Base-by-base conservation (phyloP, 2,797 vertebrate species). In the Anguilla megastoma region DNA sequence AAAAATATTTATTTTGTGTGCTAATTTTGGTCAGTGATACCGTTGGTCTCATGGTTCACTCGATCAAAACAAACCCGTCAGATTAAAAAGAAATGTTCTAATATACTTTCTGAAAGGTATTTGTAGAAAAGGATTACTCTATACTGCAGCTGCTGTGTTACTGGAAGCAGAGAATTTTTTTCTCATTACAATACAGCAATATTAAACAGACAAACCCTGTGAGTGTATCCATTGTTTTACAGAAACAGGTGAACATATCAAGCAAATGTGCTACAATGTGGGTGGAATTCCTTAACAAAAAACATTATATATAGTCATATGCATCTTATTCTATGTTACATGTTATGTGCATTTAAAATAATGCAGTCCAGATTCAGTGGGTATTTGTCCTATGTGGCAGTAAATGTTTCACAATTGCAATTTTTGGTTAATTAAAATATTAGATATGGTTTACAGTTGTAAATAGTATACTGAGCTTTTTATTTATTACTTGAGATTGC, bases 281-380 rank as follows among this genome's bases (percentile, higher is more conserved):
- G 45, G 45, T n/a, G 14, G 36, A 36, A 36, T 76, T 41, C 18
- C 36, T 41, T 41, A 76, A 76, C 24, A 3, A n/a, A 58, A 58
- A 58, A 58, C 12, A 58, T 58, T 69, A 27, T 69, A 66, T 27
- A 66, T 66, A 69, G 58, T 63, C 58, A 63, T 21, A 24, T 63
- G 58, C 58, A 63, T 63, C 58, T 63, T 63, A 18, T 63, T 24
- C 16, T 69, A n/a, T 66, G 63, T 27, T 69, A 69, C 56, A 45
- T 48, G 30, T 86, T 48, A 88, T 85, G 7, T 56, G 58, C 48
- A n/a, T 48, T 54, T 84, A 52, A 83, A 87, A 63, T 16, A 83
- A 66, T n/a, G n/a, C 36, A 87, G 63, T 3, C 48, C 41, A 52
- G 66, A 87, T 84, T 66, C 63, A 18, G 1, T 80, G 74, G 71